Base-by-base conservation (phyloP, 2,797 vertebrate genomes). In the Oceanodroma leucorhoa region DNA sequence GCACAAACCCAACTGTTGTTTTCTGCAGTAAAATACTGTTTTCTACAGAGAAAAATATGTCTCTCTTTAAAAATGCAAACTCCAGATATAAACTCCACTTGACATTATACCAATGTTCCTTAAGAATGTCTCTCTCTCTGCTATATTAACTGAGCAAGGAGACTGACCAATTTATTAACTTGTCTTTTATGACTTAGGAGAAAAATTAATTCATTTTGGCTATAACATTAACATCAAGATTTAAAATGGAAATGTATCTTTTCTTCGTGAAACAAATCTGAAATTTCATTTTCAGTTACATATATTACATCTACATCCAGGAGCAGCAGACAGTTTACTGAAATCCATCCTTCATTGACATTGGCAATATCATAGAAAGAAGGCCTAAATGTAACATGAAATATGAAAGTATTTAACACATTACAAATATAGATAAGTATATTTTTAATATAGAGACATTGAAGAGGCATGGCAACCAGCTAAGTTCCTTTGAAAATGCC, bases 311-410 rank as follows among this genome's bases (percentile, higher is more conserved):
- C 71, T 83, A 71, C 45, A 92, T 62, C 29, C 79, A 87, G 90
- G 23, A 93, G 66, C 43, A 88, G 69, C 80, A 94, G 89, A 79
- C 51, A 93, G 66, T 78, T 88, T 88, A 75, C 83, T 79, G 58
- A 90, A 94, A 95, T 72, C 32, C 67, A 82, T 86, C 90, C 12
- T 94, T 81, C 58, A 67, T 71, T 89, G 83, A 79, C 83, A 96
- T 1, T 93, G 86, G 88, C 89, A 95, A 45, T 77, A 66, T 60
- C 78, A 64, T 58, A 89, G 62, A 70, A 75, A 61, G 67, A 83
- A 94, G 45, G 62, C 65, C 77, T 92, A 90, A 83, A 82, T 83
- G 75, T 70, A 88, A 69, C 41, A 58, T 0, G 38, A 93, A 94
- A 93, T 76, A 79, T 13, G 78, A 58, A 95, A 89, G 51, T 48